These are phyloP conservation scores for Exocentrus adspersus DNA, from an alignment of 2,888 invertebrate genomes.

Conservation along the genomic window DNA sequence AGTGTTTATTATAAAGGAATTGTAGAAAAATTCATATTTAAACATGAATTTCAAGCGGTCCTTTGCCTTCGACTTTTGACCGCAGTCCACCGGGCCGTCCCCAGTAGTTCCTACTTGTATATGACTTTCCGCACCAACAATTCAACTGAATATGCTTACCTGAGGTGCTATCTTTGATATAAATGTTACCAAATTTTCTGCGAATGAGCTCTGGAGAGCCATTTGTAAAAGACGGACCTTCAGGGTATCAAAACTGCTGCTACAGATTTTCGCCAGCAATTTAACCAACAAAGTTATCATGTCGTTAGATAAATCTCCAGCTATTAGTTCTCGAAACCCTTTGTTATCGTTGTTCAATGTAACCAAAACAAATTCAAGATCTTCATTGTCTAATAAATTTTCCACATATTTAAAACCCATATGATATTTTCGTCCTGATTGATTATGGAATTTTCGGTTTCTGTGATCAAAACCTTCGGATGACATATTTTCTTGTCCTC, in stretches of 20 bases:
- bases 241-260: not conserved
- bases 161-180: not conserved
- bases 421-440: not conserved
- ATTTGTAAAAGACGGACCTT: not conserved
- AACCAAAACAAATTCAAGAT: conserved; percentile 29
- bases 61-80: too few relatives aligned
- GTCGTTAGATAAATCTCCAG: not conserved
- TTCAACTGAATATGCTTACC: conserved; percentile 5
- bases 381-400: conserved; percentile 20
- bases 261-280: not conserved
- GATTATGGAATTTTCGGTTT: not conserved
- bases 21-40: not conserved
- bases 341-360: conserved; percentile 25
- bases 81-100: too few relatives aligned
- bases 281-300: not conserved
- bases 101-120: not conserved
- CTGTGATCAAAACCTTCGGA: not conserved
- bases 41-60: not conserved
- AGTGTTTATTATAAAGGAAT: not conserved
- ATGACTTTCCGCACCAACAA: not conserved
- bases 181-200: not conserved
- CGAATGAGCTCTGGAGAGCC: not conserved
- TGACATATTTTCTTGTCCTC: too few relatives aligned
- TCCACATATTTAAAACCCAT: conserved; percentile 33
- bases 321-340: conserved; percentile 34